Evolutionary conservation across 92 coral and sea anemone genomes (phyloP), one percentile per base, ranked within the genome.

Genomic region (Chrysogorgia sp.): DNA sequence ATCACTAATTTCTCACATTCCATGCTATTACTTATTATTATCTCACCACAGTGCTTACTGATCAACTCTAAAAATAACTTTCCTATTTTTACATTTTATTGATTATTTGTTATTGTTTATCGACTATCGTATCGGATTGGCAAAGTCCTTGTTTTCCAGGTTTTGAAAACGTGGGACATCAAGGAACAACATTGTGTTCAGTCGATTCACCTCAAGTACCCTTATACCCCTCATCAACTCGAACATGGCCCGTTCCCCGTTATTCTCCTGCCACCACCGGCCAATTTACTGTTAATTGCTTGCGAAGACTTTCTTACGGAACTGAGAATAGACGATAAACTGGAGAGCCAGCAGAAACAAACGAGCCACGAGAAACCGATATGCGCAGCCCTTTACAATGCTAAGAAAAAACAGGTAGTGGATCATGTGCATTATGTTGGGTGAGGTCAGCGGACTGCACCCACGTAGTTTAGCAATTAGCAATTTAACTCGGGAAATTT

Each of bases 161-260:
- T 91, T 40, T 81, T 93, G 19, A 93, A 88, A 61, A 78, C 88
- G 15, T 93, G 97, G 97, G 96, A 91, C 26, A 74, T 91, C 49
- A 93, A 86, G 79, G 97, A 93, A 58, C 96, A 93, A 24, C 77
- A 83, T 24, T 93, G 97, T 71, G 80, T 90, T 49, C 97, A 93
- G 67, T 91, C 92, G 2, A 75, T 90, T 15, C 82, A 86, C 13
- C 84, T 93, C 50, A 83, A 87, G 80, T 92, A 86, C 63, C 97
- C 97, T n/a, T 93, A 86, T 80, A 93, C 91, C 24, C 93, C 89
- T 77, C 89, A 92, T 53, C 81, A 80, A 41, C 93, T 96, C 21
- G 97, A 91, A 43, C 96, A 93, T 67, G 97, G 97, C 19, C 97
- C 97, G 0, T 93, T 90, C 30, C 97, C 97, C 1, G 87, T 93